A percentile compares a stretch with the other conserved stretches of the same genome.
Conservation (phyloP, 1,140 invertebrate species). For the Meloidogyne floridensis region DNA sequence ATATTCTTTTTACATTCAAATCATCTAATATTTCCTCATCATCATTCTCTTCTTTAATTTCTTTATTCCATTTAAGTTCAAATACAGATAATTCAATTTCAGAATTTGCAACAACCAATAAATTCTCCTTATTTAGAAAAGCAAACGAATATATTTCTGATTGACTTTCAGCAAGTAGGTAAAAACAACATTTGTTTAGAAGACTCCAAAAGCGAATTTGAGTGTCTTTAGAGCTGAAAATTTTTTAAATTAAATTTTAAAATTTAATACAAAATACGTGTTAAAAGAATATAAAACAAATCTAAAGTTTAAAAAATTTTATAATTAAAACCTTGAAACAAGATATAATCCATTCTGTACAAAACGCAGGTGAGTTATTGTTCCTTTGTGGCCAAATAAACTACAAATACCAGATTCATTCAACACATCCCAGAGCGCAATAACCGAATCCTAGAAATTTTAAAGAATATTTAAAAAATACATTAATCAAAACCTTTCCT, state of each 20-base stretch:
- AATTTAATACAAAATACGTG: too few relatives aligned
- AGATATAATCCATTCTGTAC: conserved; percentile 76
- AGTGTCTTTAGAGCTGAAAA: conserved; percentile 82
- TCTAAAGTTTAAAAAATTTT: too few relatives aligned
- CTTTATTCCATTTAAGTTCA: conserved; percentile 69
- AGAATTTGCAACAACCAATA: conserved; percentile 82
- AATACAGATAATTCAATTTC: conserved; percentile 84
- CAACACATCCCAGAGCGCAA: conserved; percentile 91
- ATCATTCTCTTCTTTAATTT: neutral
- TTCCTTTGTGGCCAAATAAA: conserved; percentile 86
- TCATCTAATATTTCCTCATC: neutral
- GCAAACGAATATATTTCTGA: conserved; percentile 79
- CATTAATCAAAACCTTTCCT: conserved; percentile 73
- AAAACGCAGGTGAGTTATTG: conserved; percentile 84
- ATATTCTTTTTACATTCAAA: neutral
- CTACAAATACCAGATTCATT: conserved; percentile 84
- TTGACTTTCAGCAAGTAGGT: conserved; percentile 76
- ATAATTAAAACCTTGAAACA: conserved; percentile 72
- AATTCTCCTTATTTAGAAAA: conserved; percentile 69
- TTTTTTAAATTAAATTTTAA: neutral
- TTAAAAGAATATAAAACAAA: neutral
- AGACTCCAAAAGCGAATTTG: conserved; percentile 97
- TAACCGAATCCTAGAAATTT: conserved; percentile 61
- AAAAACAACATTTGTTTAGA: conserved; percentile 89
- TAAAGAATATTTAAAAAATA: neutral